These are phyloP conservation scores for Caenorhabditis auriculariae DNA, from an alignment of 2,888 invertebrate species.

Conservation along the genomic window DNA sequence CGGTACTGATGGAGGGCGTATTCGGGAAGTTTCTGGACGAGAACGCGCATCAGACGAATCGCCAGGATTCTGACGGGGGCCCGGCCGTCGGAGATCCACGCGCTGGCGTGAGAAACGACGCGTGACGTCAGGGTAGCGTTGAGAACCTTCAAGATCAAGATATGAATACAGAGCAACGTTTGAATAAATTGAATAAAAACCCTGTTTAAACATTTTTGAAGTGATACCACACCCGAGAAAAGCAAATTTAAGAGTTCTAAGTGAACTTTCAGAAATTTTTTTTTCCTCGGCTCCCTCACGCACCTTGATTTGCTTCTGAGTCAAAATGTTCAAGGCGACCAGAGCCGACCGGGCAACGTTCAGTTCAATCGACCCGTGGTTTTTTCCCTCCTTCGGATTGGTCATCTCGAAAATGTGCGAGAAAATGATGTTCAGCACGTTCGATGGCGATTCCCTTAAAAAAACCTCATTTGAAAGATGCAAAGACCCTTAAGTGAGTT, in stretches of 20 bases:
- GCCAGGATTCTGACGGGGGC: constrained; percentile 50
- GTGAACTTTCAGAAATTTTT: not conserved
- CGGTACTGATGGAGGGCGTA: constrained; percentile 55
- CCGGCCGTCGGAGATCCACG: constrained; percentile 45
- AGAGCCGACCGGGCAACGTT: constrained; percentile 41
- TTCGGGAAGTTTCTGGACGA: constrained; percentile 53
- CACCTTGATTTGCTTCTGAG: constrained; percentile 51
- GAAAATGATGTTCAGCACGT: constrained; percentile 27
- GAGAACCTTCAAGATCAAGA: constrained; percentile 16
- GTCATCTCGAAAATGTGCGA: constrained; percentile 41
- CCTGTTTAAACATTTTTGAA: not conserved
- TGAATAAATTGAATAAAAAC: not conserved
- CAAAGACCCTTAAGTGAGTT: no score
- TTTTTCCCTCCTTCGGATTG: constrained; percentile 13
- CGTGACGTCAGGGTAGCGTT: constrained; percentile 39
- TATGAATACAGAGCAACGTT: not conserved
- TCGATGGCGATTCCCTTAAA: constrained; percentile 16
- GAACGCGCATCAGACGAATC: constrained; percentile 52
- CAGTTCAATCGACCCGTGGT: constrained; percentile 36
- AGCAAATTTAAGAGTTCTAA: not conserved
- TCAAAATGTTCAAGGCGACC: constrained; percentile 57
- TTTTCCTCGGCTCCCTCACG: not conserved
- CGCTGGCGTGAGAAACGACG: constrained; percentile 45
- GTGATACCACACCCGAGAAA: not conserved
- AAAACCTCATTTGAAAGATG: no score